Base-by-base conservation (phyloP, 2,888 invertebrate genomes). In the Arctia plantaginis region DNA sequence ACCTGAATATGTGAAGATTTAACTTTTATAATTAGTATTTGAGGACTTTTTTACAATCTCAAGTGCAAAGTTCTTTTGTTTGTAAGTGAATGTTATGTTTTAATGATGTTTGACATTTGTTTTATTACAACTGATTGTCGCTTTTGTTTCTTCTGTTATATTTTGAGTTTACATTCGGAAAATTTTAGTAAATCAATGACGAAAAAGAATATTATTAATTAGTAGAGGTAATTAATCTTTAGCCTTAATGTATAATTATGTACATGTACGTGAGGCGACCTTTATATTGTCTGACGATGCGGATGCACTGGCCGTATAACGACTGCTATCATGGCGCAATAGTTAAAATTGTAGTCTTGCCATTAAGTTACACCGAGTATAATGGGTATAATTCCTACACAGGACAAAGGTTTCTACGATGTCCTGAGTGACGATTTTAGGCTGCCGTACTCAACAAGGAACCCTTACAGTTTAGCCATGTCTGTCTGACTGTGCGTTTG, bases 1-100 rank as follows among this genome's bases (percentile, higher is more conserved):
- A 51, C 66, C 67, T 71, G 35, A 59, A n/a, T 65, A 33, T 71
- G 44, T 51, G 23, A 55, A 69, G 51, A 69, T 69, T 39, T n/a
- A 39, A 30, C 1, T 62, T 30, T 62, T 30, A 62, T 62, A 15
- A 27, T 30, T 62, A 62, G 18, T n/a, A 27, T 27, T 30, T 62
- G 27, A 30, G 15, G 0, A 18, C 15, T 18, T 30, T 15, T 62
- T 18, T 62, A 30, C 30, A 30, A 62, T 15, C 30, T 30, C 30
- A 62, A 62, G 30, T 27, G 62, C 62, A 62, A 62, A 27, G 62
- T 7, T 62, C 13, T 62, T 30, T 62, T 62, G 59, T 27, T 59
- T 27, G 27, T 59, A 27, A 59, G 13, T 27, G 13, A 13, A 59
- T 59, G 1, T 27, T 59, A 15, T 59, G 27, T 62, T 30, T 18